These are phyloP conservation scores for Lithophane leautieri DNA, from an alignment of 2,888 invertebrate genomes.

Conservation along the genomic window DNA sequence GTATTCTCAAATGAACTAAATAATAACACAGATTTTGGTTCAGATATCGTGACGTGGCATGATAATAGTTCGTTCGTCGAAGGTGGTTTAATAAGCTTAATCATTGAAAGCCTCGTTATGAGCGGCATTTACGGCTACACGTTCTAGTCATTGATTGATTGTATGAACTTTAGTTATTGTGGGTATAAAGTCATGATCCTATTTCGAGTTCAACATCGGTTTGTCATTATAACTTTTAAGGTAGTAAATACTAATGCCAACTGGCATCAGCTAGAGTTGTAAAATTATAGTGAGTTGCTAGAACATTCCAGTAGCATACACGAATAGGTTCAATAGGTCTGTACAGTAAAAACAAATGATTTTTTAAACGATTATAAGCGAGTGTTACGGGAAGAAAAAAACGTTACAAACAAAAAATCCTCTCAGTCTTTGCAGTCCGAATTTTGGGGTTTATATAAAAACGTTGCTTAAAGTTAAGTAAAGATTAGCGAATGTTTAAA, in stretches of 20 bases:
- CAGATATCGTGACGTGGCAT: conserved; percentile 5
- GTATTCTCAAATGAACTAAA: neutral
- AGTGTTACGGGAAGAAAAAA: neutral
- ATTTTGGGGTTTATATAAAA: neutral
- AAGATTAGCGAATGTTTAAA: too few relatives aligned
- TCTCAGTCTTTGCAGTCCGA: neutral
- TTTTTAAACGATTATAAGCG: neutral
- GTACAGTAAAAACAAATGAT: neutral
- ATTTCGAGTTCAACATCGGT: conserved; percentile 46
- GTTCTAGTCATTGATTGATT: conserved; percentile 39
- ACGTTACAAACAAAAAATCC: conserved; percentile 9
- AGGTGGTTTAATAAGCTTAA: conserved; percentile 17
- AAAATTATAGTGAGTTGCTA: conserved; percentile 17
- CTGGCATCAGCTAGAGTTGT: conserved; percentile 22
- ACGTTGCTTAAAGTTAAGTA: too few relatives aligned
- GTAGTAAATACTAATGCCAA: conserved; percentile 37
- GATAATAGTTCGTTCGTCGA: conserved; percentile 9
- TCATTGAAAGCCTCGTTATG: conserved; percentile 11
- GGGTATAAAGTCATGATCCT: conserved; percentile 36
- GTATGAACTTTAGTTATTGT: conserved; percentile 35
- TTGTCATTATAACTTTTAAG: conserved; percentile 28
- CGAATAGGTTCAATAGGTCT: neutral
- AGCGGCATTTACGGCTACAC: conserved; percentile 14
- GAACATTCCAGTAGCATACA: conserved; percentile 23
- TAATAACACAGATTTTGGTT: conserved; percentile 2